Conservation (phyloP, 2,888 invertebrate species). For the Ichneumon xanthorius region DNA sequence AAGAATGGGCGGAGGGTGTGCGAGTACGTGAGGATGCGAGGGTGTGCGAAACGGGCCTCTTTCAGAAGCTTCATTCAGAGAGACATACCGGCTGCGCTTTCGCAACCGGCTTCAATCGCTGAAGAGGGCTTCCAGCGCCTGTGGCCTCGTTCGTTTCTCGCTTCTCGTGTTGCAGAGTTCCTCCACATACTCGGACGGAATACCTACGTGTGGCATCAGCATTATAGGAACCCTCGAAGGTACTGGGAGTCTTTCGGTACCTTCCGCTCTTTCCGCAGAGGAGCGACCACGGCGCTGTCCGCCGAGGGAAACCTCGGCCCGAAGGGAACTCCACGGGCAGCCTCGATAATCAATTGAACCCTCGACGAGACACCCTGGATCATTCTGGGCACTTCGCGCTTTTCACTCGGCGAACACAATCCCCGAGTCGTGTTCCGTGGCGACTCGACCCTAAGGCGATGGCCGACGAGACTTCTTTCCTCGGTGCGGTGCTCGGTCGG, state of each 20-base stretch:
- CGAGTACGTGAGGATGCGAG: slow-evolving; percentile 1
- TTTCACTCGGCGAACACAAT: neutral
- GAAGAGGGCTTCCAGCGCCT: neutral
- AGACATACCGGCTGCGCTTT: slow-evolving; percentile 47
- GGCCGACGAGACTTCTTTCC: neutral
- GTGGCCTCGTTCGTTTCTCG: slow-evolving; percentile 60
- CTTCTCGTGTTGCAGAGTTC: slow-evolving; percentile 46
- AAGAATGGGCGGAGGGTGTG: slow-evolving; percentile 6
- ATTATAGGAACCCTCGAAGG: neutral
- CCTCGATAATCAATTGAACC: slow-evolving; percentile 16
- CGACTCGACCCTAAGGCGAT: neutral
- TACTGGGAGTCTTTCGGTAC: neutral
- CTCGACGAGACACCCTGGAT: neutral
- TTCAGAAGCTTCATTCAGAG: slow-evolving; percentile 64
- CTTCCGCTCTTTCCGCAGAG: too few relatives aligned
- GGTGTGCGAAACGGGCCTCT: slow-evolving; percentile 57
- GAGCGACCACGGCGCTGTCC: neutral
- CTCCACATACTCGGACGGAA: slow-evolving; percentile 27
- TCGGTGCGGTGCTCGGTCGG: neutral
- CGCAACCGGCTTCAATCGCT: slow-evolving; percentile 58
- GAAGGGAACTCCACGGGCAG: slow-evolving; percentile 5
- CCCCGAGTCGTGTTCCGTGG: neutral
- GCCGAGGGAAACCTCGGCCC: neutral
- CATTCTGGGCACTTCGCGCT: neutral
- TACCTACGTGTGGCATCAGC: slow-evolving; percentile 33